Conservation (phyloP, 2,113 vertebrate species). For the Willisornis vidua region DNA sequence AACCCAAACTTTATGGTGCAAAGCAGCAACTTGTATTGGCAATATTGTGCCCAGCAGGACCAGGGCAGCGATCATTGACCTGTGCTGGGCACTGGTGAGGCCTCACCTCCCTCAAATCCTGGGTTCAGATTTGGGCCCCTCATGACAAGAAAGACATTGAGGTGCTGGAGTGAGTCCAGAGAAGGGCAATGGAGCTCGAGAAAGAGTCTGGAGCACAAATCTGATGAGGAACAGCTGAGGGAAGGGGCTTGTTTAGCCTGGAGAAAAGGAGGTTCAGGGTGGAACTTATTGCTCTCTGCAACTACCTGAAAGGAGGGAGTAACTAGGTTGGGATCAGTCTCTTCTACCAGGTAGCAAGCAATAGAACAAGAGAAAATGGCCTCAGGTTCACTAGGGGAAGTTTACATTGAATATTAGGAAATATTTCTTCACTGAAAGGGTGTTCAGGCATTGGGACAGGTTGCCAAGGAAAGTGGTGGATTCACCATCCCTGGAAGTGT, state of each 20-base stretch:
- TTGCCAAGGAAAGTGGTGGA: neutral
- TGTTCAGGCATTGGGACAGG: neutral
- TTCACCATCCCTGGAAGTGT: neutral
- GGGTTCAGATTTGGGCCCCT: rapidly evolving
- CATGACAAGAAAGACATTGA: neutral
- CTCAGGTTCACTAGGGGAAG: neutral
- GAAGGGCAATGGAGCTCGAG: rapidly evolving
- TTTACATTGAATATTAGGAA: neutral
- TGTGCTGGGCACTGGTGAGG: neutral
- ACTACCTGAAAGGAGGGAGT: neutral
- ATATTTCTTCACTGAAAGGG: neutral
- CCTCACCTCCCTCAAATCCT: neutral
- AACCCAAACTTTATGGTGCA: neutral
- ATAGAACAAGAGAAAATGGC: neutral
- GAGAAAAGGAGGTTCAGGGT: neutral
- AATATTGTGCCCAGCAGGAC: neutral
- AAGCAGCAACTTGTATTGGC: neutral
- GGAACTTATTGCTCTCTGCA: rapidly evolving
- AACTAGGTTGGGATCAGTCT: neutral
- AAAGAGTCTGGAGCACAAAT: neutral
- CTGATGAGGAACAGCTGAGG: neutral
- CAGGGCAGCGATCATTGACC: neutral
- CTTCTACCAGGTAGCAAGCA: neutral
- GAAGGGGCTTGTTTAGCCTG: neutral
- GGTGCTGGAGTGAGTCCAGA: rapidly evolving